Evolutionary conservation across 1,140 invertebrate genomes (phyloP), one percentile per base, ranked within the genome.

Genomic region (Chymomyza costata): DNA sequence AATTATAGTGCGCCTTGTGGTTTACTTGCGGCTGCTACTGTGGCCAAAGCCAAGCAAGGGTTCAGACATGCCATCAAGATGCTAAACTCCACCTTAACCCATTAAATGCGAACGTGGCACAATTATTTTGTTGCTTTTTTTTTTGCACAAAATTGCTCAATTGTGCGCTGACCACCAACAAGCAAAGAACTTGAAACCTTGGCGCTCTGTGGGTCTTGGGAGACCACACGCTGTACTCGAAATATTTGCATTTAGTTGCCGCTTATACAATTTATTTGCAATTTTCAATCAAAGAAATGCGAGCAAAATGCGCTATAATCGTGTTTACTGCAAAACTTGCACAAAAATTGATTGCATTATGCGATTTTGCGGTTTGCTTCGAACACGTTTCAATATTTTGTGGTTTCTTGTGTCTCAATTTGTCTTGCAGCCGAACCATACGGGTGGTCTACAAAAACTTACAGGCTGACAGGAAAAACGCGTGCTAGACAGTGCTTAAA

Each of bases 181-280:
- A 30, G 16, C 15, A 34, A 13, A 7, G 16, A 6, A 34, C 28
- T 16, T 18, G 17, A 8, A 34, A n/a, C n/a, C n/a, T n/a, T 30
- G 13, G 17, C 21, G n/a, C 3, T 40, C n/a, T 25, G 30, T 30
- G 11, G 18, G 13, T n/a, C n/a, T 16, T 25, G 46, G n/a, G n/a
- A n/a, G 44, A 48, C 25, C 52, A 56, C 45, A n/a, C n/a, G n/a
- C n/a, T n/a, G n/a, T n/a, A n/a, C n/a, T n/a, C 51, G 35, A 67
- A 38, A 67, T 59, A 80, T 78, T 73, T 80, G 60, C 68, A 80
- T 80, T 78, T 25, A 63, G 64, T 45, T 62, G 65, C 62, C 71
- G 71, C 57, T 78, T 80, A 80, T 81, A 73, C 73, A 80, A 80
- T 80, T 80, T 80, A 80, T 80, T 80, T 80, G 53, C 74, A 80